Conservation (phyloP, 2,797 vertebrate species). For the Loriculus beryllinus region DNA sequence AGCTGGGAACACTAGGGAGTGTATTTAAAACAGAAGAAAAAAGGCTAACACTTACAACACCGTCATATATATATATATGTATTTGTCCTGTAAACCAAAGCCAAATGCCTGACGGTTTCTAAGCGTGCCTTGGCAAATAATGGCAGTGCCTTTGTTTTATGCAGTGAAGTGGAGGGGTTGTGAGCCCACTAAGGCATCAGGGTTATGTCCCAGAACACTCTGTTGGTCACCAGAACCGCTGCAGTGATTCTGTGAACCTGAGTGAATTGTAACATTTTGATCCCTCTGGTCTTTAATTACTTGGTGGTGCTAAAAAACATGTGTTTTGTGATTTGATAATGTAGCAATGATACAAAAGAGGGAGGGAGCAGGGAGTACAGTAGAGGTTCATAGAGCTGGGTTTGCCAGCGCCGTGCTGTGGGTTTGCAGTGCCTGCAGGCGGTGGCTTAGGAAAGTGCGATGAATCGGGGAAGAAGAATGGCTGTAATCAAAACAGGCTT, state of each 20-base stretch:
- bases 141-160: not conserved
- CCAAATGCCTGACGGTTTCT: not conserved
- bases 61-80: fast-evolving
- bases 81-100: not conserved
- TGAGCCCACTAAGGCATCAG: not conserved
- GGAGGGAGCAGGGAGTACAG: not conserved
- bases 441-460: not conserved
- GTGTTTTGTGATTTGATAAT: not conserved
- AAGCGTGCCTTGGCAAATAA: not conserved
- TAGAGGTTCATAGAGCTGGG: not conserved
- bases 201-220: not conserved
- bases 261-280: not conserved
- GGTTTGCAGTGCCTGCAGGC: not conserved
- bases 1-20: not conserved
- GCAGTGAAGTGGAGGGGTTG: not conserved
- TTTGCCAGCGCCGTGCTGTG: fast-evolving
- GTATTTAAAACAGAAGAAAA: not conserved
- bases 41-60: not conserved
- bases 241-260: not conserved
- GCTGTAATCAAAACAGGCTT: not conserved
- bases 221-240: not conserved
- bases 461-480: not conserved
- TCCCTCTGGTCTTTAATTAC: not conserved
- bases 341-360: not conserved
- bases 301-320: not conserved